phyloP scores from a whole-genome alignment of 2,113 vertebrate species.

The Nibea albiflora region DNA sequence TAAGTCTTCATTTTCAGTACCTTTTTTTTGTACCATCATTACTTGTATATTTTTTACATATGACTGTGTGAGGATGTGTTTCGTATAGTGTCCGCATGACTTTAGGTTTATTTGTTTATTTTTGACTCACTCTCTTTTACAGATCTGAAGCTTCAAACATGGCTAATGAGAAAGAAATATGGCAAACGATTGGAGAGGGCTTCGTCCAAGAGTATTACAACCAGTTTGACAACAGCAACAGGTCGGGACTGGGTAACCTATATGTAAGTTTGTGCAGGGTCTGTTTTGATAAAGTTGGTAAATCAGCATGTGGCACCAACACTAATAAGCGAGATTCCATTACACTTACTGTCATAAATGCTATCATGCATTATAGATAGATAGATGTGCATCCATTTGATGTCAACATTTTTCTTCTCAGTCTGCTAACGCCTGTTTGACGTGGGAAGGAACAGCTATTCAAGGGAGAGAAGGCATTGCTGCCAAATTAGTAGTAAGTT shows the following conservation, averaged over 20 bases:
- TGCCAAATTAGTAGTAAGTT: conserved; percentile 79
- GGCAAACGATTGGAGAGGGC: conserved; percentile 82
- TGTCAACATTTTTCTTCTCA: conserved; percentile 19
- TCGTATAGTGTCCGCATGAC: background rate
- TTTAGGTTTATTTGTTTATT: too few relatives aligned
- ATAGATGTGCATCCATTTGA: background rate
- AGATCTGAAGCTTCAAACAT: conserved; percentile 65
- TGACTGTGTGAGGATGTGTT: background rate
- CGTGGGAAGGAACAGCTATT: conserved; percentile 83
- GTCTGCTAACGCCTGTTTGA: conserved; percentile 77
- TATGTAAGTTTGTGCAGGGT: conserved; percentile 71
- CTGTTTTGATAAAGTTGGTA: background rate
- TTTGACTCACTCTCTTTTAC: conserved; percentile 6
- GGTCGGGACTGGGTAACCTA: conserved; percentile 78
- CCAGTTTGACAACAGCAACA: conserved; percentile 76
- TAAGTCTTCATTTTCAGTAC: too few relatives aligned
- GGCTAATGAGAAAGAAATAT: conserved; percentile 79
- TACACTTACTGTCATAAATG: background rate
- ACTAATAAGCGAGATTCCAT: background rate
- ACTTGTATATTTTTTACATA: background rate
- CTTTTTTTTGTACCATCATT: background rate
- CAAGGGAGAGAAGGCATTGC: conserved; percentile 79
- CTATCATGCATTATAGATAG: background rate
- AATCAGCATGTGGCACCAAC: background rate
- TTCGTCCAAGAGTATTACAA: conserved; percentile 82